These are phyloP conservation scores for Gnatocerus cornutus DNA, from an alignment of 2,888 invertebrate species.

Conservation along the genomic window DNA sequence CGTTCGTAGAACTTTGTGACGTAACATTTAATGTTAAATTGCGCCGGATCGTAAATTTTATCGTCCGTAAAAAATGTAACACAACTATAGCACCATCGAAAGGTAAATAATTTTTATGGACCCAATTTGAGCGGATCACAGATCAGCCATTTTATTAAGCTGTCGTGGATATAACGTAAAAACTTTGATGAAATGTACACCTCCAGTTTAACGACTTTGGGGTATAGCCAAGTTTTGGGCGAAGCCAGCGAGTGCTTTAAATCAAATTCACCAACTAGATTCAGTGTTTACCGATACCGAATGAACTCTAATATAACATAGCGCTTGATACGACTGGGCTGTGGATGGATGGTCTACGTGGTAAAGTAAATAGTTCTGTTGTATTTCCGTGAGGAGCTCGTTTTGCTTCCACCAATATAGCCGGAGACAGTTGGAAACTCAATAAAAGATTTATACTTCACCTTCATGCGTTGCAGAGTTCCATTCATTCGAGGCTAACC, in stretches of 20 bases:
- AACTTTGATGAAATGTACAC: slow-evolving; percentile 10
- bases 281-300: slow-evolving; percentile 29
- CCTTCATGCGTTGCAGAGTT: slow-evolving; percentile 52
- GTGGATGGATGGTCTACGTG: slow-evolving; percentile 14
- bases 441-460: slow-evolving; percentile 57
- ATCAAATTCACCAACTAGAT: slow-evolving; percentile 28
- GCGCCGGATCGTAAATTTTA: slow-evolving; percentile 35
- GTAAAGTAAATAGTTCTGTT: slow-evolving; percentile 40
- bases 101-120: slow-evolving; percentile 29
- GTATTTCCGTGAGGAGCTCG: slow-evolving; percentile 39
- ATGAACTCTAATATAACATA: slow-evolving; percentile 33
- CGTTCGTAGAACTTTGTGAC: slow-evolving; percentile 32
- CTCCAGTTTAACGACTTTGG: neutral
- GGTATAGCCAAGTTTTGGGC: neutral
- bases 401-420: slow-evolving; percentile 52
- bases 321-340: slow-evolving; percentile 34
- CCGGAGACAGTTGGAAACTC: slow-evolving; percentile 55
- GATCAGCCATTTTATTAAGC: slow-evolving; percentile 12
- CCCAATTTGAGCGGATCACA: slow-evolving; percentile 6
- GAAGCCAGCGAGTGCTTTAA: neutral
- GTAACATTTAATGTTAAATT: slow-evolving; percentile 38
- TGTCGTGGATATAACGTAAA: slow-evolving; percentile 10
- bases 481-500: slow-evolving; percentile 44
- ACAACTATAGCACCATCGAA: slow-evolving; percentile 29
- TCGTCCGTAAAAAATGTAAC: slow-evolving; percentile 36